phyloP scores from a whole-genome alignment of 2,113 vertebrate genomes.

The Platysteira castanea region DNA sequence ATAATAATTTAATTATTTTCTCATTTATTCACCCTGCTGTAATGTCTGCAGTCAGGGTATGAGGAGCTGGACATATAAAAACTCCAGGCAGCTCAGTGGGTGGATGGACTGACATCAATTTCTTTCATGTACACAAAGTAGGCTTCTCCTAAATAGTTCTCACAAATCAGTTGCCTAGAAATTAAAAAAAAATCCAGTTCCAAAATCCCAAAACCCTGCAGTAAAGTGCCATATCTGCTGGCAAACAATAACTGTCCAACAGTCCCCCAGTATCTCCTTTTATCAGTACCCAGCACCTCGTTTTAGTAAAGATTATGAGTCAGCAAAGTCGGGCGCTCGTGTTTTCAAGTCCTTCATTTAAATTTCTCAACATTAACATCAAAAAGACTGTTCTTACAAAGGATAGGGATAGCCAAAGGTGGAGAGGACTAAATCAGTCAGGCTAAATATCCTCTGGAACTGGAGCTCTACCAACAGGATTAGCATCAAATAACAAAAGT shows the following conservation, averaged over 20 bases:
- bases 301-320: neutral
- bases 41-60: neutral
- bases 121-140: neutral
- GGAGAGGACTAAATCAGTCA: neutral
- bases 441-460: conserved; percentile 21
- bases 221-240: neutral
- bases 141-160: neutral
- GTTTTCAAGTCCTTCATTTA: conserved; percentile 9
- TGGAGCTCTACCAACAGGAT: neutral
- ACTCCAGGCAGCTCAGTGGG: neutral
- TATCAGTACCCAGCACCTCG: neutral
- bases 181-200: neutral
- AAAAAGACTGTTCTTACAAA: neutral
- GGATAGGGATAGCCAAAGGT: neutral
- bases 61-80: neutral
- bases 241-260: neutral
- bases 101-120: neutral
- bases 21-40: neutral
- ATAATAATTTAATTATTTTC: neutral
- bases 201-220: neutral
- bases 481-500: conserved; percentile 31
- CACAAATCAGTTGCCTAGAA: neutral
- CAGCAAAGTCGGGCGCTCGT: neutral
- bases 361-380: neutral
- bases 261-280: neutral